Percentiles rank a stretch among this genome's conserved stretches.
Evolutionary conservation across 2,888 invertebrate species (phyloP).

Genomic region (Drosophila nigritarsus): DNA sequence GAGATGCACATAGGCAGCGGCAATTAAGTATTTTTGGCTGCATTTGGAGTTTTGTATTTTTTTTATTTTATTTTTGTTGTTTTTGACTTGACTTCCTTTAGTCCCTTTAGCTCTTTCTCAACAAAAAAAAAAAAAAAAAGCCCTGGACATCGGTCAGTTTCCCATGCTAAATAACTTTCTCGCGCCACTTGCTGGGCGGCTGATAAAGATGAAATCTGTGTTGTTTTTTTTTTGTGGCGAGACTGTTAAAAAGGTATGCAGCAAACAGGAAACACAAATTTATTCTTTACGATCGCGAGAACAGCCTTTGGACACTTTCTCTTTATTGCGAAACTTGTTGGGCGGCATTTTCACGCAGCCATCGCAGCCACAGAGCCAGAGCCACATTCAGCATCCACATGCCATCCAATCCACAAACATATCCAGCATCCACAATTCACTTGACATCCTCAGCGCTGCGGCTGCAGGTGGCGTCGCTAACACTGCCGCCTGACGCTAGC

Average conservation of each 20-base stretch:
- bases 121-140: not conserved
- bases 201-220: constrained; percentile 57
- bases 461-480: constrained; percentile 30
- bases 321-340: constrained; percentile 81
- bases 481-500: constrained; percentile 13
- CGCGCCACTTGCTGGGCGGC: constrained; percentile 44
- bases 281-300: constrained; percentile 83
- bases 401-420: constrained; percentile 15
- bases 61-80: constrained; percentile 31
- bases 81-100: constrained; percentile 46
- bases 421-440: constrained; percentile 40
- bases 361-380: constrained; percentile 42
- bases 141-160: constrained; percentile 35
- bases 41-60: constrained; percentile 24
- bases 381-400: constrained; percentile 32
- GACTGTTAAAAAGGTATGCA: constrained; percentile 46
- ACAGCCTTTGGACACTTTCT: constrained; percentile 82
- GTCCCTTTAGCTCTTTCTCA: constrained; percentile 38
- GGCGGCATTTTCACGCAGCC: constrained; percentile 77
- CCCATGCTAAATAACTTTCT: constrained; percentile 63
- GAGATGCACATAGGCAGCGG: constrained; percentile 20
- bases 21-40: constrained; percentile 53
- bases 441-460: constrained; percentile 57
- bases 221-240: constrained; percentile 25
- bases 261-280: constrained; percentile 82